phyloP scores from a whole-genome alignment of 1,140 invertebrate genomes.

The Archivesica marissinica region DNA sequence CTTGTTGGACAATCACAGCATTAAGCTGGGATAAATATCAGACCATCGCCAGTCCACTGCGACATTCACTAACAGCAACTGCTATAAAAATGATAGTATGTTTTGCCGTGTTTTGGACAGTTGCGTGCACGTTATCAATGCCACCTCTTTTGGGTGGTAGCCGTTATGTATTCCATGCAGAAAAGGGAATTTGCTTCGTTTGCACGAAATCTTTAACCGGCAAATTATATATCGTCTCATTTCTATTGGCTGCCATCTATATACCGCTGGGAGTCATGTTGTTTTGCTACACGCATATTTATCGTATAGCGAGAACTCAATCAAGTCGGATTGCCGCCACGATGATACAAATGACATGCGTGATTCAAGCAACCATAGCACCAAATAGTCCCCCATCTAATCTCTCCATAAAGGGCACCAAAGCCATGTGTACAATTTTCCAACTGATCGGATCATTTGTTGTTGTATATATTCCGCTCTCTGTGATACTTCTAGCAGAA shows the following conservation, averaged over 20 bases:
- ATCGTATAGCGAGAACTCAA: constrained; percentile 74
- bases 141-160: constrained; percentile 46
- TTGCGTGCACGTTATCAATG: constrained; percentile 55
- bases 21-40: constrained; percentile 82
- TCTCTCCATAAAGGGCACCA: constrained; percentile 72
- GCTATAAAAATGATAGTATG: constrained; percentile 74
- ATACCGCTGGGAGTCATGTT: constrained; percentile 73
- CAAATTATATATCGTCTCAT: constrained; percentile 67
- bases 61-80: constrained; percentile 78
- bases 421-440: constrained; percentile 76
- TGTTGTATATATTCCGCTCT: constrained; percentile 73
- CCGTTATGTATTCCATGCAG: constrained; percentile 49
- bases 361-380: constrained; percentile 76
- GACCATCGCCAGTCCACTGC: constrained; percentile 78
- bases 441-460: constrained; percentile 76
- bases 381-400: constrained; percentile 63
- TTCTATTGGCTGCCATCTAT: constrained; percentile 66
- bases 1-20: constrained; percentile 78
- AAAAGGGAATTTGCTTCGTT: constrained; percentile 59
- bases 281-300: constrained; percentile 78
- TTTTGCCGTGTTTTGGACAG: constrained; percentile 74
- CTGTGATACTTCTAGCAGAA: constrained; percentile 68
- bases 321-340: constrained; percentile 77
- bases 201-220: constrained; percentile 31
- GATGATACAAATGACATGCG: constrained; percentile 76